Percentiles rank a stretch among this genome's conserved stretches.
phyloP scores from a whole-genome alignment of 2,888 invertebrate species.

The Drosophila niveifrons region DNA sequence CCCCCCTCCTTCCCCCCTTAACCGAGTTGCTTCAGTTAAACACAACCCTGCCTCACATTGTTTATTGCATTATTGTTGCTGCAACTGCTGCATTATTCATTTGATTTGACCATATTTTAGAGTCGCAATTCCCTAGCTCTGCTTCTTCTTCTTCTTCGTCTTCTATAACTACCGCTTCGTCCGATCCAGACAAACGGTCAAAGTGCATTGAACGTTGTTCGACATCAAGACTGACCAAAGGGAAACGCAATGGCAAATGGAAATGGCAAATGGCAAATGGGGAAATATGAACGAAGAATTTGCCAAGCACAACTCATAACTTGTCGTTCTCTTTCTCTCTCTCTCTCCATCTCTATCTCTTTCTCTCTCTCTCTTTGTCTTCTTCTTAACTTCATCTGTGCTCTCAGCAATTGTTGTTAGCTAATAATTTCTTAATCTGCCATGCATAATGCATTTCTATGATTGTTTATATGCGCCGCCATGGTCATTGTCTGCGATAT shows the following conservation, averaged over 20 bases:
- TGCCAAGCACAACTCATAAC: conserved; percentile 32
- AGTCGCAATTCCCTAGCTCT: conserved; percentile 13
- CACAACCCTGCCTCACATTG: conserved; percentile 27
- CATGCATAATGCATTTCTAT: conserved; percentile 74
- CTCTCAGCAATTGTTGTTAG: conserved; percentile 43
- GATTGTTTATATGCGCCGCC: conserved; percentile 62
- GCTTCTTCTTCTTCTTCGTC: background rate
- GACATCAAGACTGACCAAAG: background rate
- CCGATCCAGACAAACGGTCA: conserved; percentile 45
- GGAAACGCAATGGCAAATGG: background rate
- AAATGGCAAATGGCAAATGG: background rate
- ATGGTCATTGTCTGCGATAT: conserved; percentile 52
- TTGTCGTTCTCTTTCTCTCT: background rate
- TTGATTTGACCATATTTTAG: conserved; percentile 49
- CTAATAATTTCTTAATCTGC: conserved; percentile 78
- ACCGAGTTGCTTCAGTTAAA: too few species aligned
- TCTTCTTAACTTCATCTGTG: background rate
- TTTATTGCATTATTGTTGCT: conserved; percentile 56
- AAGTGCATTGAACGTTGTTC: conserved; percentile 54
- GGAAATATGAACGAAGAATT: conserved; percentile 17
- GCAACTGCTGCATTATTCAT: conserved; percentile 59
- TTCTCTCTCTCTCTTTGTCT: background rate
- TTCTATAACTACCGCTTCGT: conserved; percentile 1
- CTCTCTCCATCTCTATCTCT: background rate
- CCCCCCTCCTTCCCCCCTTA: conserved; percentile 5